A percentile compares a stretch with the other conserved stretches of the same genome.
These are phyloP conservation scores for Muscicapa adusta DNA, from an alignment of 2,113 vertebrate genomes.

Conservation along the genomic window DNA sequence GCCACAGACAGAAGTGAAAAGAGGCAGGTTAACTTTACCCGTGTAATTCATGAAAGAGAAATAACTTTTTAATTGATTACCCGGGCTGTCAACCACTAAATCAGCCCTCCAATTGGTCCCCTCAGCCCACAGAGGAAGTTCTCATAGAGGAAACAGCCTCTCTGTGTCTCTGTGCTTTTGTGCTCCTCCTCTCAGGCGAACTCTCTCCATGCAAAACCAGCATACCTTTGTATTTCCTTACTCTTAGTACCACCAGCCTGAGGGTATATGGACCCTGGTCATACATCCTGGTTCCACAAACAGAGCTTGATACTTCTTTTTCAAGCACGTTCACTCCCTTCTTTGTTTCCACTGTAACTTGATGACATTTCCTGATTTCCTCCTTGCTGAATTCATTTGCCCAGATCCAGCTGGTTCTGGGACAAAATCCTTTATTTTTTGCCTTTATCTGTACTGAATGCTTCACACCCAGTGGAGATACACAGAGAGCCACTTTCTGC, in stretches of 20 bases:
- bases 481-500: not conserved
- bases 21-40: too few relatives aligned
- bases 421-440: not conserved
- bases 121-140: too few relatives aligned
- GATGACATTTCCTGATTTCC: not conserved
- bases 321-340: not conserved
- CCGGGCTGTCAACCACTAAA: too few relatives aligned
- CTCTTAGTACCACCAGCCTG: not conserved
- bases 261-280: too few relatives aligned
- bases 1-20: too few relatives aligned
- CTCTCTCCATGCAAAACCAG: too few relatives aligned
- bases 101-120: too few relatives aligned
- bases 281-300: not conserved
- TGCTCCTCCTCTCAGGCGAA: too few relatives aligned
- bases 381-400: not conserved
- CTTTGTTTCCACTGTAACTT: not conserved
- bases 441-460: not conserved
- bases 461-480: accelerated
- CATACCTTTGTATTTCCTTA: not conserved
- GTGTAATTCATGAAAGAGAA: too few relatives aligned
- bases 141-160: too few relatives aligned
- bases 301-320: not conserved
- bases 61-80: too few relatives aligned
- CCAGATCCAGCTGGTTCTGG: not conserved
- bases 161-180: too few relatives aligned